Evolutionary conservation across 2,113 vertebrate genomes (phyloP).

Genomic region (Oplegnathus fasciatus): DNA sequence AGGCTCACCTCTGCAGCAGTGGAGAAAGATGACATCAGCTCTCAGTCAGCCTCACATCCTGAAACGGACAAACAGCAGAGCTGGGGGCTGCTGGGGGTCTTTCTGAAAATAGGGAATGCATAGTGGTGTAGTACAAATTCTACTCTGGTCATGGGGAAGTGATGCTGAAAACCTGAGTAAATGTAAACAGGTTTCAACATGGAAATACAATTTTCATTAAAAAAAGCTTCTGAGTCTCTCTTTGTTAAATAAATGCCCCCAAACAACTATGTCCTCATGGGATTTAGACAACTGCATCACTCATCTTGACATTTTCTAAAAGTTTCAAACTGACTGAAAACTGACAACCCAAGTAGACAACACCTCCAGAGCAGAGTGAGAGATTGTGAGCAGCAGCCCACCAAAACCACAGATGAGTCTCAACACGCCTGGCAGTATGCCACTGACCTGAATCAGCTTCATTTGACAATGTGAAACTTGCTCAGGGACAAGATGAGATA

Average conservation of each 20-base stretch:
- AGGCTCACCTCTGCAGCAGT: slow-evolving; percentile 80
- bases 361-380: background rate
- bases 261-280: background rate
- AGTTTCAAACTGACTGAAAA: background rate
- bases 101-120: slow-evolving; percentile 23
- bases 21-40: slow-evolving; percentile 79
- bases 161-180: background rate
- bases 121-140: background rate
- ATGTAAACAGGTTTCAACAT: slow-evolving; percentile 22
- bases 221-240: background rate
- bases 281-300: background rate
- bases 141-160: background rate
- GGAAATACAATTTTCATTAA: background rate
- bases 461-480: slow-evolving; percentile 49
- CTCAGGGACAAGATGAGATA: slow-evolving; percentile 22
- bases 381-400: slow-evolving; percentile 38
- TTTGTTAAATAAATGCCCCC: background rate
- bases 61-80: slow-evolving; percentile 68
- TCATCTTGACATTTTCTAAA: slow-evolving; percentile 3
- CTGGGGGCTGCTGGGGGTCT: slow-evolving; percentile 42
- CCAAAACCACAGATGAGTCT: slow-evolving; percentile 59
- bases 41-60: slow-evolving; percentile 74
- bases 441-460: slow-evolving; percentile 52
- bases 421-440: slow-evolving; percentile 57
- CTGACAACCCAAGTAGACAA: background rate